phyloP scores from a whole-genome alignment of 2,113 vertebrate genomes.

The Nyctereutes procyonoides region DNA sequence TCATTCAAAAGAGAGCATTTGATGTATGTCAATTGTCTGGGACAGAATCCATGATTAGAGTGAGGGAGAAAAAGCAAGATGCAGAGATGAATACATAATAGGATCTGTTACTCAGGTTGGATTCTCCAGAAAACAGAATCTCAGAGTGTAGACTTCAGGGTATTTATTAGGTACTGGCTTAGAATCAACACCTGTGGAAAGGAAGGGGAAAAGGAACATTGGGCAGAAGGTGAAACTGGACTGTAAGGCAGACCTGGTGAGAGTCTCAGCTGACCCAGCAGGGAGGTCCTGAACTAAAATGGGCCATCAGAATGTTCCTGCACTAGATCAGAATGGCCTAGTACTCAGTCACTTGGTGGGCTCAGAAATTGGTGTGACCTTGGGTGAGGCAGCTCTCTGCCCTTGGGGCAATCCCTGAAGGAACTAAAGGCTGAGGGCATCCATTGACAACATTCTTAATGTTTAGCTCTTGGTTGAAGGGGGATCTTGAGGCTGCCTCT shows the following conservation, averaged over 20 bases:
- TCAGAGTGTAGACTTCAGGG: neutral
- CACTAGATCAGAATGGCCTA: neutral
- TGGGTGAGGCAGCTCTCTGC: neutral
- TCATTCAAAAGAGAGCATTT: conserved; percentile 51
- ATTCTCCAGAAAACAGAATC: neutral
- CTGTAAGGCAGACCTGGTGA: neutral
- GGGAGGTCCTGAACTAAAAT: neutral
- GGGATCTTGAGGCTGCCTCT: neutral
- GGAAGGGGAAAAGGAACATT: neutral
- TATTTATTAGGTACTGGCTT: neutral
- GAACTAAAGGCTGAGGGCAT: neutral
- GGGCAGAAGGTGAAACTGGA: neutral
- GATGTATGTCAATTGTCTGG: conserved; percentile 44
- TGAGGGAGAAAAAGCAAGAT: conserved; percentile 8
- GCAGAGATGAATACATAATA: conserved; percentile 38
- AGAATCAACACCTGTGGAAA: neutral
- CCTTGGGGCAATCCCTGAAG: neutral
- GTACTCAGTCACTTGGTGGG: neutral
- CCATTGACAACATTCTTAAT: neutral
- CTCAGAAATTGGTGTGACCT: neutral
- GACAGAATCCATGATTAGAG: conserved; percentile 39
- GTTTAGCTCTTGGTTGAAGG: neutral
- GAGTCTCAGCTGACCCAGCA: neutral
- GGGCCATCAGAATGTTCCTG: neutral
- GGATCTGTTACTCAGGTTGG: neutral